Percentiles rank a stretch among this genome's conserved stretches.
phyloP scores from a whole-genome alignment of 2,113 vertebrate species.

The Phodopus roborovskii region DNA sequence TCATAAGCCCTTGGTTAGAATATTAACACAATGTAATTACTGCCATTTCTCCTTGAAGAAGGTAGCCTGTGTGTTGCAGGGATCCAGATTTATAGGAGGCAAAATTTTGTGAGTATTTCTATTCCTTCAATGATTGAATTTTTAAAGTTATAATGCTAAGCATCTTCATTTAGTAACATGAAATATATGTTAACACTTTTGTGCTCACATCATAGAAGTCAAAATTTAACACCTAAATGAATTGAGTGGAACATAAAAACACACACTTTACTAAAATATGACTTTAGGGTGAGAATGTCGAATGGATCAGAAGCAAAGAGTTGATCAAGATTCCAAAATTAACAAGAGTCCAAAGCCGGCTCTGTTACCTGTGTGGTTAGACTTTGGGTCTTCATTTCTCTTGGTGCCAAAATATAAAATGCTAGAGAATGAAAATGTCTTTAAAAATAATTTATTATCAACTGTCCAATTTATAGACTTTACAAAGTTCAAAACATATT shows the following conservation, averaged over 20 bases:
- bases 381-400: neutral
- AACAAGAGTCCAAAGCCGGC: neutral
- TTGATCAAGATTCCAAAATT: neutral
- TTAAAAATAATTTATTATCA: conserved; percentile 13
- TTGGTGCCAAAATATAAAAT: neutral
- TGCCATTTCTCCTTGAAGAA: neutral
- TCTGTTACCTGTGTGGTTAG: neutral
- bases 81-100: neutral
- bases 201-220: neutral
- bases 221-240: neutral
- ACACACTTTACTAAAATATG: neutral
- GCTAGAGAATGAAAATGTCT: neutral
- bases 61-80: neutral
- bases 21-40: neutral
- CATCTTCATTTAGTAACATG: conserved; percentile 1
- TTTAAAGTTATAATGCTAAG: neutral
- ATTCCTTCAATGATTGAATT: neutral
- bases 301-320: neutral
- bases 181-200: neutral
- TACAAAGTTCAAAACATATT: neutral
- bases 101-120: neutral
- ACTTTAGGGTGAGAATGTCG: neutral
- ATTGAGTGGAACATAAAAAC: neutral
- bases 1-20: neutral
- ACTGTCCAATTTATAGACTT: neutral